These are phyloP conservation scores for Penaeus vannamei DNA, from an alignment of 1,140 invertebrate species.

Conservation along the genomic window DNA sequence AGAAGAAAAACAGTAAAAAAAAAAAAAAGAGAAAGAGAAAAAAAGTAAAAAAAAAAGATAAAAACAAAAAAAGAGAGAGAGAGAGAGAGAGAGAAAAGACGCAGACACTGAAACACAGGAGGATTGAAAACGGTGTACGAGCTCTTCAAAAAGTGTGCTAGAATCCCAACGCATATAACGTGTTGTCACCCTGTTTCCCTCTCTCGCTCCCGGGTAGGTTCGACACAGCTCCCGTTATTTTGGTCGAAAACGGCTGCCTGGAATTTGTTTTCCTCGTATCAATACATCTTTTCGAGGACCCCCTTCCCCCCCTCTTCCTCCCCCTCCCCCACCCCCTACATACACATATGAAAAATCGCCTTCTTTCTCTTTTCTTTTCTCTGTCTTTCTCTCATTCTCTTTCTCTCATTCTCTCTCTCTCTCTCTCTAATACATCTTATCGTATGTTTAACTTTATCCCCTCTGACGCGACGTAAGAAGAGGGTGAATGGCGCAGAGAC, in stretches of 20 bases:
- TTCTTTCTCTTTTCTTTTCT: background rate
- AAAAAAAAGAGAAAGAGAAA: too few species aligned
- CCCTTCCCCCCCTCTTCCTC: background rate
- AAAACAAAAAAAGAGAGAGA: too few species aligned
- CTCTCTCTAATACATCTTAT: too few species aligned
- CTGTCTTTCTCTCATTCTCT: slow-evolving; percentile 4
- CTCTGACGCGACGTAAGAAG: background rate
- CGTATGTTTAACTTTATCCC: too few species aligned
- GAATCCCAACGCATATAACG: background rate
- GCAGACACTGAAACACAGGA: slow-evolving; percentile 1
- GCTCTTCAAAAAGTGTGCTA: slow-evolving; percentile 44
- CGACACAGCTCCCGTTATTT: slow-evolving; percentile 43
- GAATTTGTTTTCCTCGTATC: slow-evolving; percentile 58
- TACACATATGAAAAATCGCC: too few species aligned
- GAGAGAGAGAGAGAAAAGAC: background rate
- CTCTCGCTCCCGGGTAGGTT: slow-evolving; percentile 12
- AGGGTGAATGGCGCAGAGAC: slow-evolving; percentile 1
- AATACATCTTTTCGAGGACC: slow-evolving; percentile 40
- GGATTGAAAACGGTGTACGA: slow-evolving; percentile 39
- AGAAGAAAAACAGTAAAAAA: too few species aligned
- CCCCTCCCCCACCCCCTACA: background rate
- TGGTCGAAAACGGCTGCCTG: slow-evolving; percentile 17
- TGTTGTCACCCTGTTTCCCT: background rate
- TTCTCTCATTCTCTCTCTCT: background rate
- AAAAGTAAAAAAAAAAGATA: too few species aligned